Conservation (phyloP, 2,113 vertebrate species). For the Dicrurus megarhynchus region DNA sequence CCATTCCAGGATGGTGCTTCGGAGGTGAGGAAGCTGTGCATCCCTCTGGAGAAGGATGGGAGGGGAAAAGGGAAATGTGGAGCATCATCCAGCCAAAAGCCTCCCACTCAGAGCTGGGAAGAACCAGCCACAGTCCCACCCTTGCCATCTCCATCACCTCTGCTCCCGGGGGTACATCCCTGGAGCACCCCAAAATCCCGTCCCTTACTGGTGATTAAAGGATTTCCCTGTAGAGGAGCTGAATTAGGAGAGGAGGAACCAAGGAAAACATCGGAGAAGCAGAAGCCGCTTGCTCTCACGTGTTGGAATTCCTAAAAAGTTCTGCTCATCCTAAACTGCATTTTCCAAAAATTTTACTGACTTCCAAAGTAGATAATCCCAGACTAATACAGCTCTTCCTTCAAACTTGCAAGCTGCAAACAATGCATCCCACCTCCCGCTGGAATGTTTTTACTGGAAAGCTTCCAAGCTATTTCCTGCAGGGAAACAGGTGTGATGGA, state of each 20-base stretch:
- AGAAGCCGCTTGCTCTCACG: fast-evolving
- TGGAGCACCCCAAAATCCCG: not conserved
- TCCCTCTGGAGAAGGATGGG: not conserved
- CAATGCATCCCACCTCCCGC: not conserved
- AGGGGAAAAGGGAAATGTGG: not conserved
- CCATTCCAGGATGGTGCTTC: not conserved
- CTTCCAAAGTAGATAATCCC: not conserved
- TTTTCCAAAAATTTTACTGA: not conserved
- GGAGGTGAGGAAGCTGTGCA: not conserved
- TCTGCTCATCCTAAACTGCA: not conserved
- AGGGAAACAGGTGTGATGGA: not conserved
- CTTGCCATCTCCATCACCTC: not conserved
- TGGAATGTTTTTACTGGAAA: not conserved
- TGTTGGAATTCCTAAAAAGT: fast-evolving
- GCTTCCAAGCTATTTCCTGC: not conserved
- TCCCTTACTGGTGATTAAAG: not conserved
- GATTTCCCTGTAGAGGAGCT: not conserved
- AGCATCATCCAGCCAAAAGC: not conserved
- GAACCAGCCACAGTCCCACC: not conserved
- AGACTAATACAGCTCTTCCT: not conserved
- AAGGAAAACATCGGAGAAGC: not conserved
- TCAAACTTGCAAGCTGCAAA: not conserved
- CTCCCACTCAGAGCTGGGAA: not conserved
- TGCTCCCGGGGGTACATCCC: not conserved
- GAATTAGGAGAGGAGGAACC: not conserved